Percentiles rank a stretch among this genome's conserved stretches.
Conservation (phyloP, 2,113 vertebrate genomes). For the Xiphophorus maculatus region DNA sequence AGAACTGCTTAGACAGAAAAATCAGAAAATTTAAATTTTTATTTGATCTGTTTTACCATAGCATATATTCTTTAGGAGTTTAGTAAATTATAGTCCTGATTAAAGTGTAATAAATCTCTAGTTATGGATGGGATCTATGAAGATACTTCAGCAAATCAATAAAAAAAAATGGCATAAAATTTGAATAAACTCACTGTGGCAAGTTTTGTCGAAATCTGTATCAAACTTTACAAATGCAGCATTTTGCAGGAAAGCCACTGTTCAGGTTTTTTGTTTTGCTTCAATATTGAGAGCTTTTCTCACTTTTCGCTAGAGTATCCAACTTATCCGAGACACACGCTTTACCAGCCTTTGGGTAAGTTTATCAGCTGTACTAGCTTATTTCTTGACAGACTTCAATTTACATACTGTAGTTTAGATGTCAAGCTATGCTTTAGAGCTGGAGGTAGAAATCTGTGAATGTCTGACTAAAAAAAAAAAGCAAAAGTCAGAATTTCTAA, state of each 20-base stretch:
- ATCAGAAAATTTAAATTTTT: not conserved
- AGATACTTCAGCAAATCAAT: not conserved
- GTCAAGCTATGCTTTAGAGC: not conserved
- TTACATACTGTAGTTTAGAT: not conserved
- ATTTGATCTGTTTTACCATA: not conserved
- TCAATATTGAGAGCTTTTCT: not conserved
- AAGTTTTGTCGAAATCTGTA: not conserved
- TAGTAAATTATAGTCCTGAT: not conserved
- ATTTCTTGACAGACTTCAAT: not conserved
- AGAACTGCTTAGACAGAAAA: too few species aligned
- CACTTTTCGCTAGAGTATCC: not conserved
- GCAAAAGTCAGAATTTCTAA: not conserved
- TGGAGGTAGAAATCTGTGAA: not conserved
- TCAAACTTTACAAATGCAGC: not conserved
- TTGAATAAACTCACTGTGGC: not conserved
- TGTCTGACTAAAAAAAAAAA: not conserved
- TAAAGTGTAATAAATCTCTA: not conserved
- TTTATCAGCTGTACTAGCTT: not conserved
- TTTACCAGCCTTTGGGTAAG: slow-evolving; percentile 13
- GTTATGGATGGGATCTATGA: not conserved
- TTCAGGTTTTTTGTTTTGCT: not conserved
- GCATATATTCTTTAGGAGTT: not conserved
- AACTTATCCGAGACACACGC: not conserved
- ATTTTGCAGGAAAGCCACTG: not conserved
- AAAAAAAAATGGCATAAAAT: not conserved